Percentiles rank a stretch among this genome's conserved stretches.
phyloP scores from a whole-genome alignment of 2,888 invertebrate species.

The Camponotus fellah region DNA sequence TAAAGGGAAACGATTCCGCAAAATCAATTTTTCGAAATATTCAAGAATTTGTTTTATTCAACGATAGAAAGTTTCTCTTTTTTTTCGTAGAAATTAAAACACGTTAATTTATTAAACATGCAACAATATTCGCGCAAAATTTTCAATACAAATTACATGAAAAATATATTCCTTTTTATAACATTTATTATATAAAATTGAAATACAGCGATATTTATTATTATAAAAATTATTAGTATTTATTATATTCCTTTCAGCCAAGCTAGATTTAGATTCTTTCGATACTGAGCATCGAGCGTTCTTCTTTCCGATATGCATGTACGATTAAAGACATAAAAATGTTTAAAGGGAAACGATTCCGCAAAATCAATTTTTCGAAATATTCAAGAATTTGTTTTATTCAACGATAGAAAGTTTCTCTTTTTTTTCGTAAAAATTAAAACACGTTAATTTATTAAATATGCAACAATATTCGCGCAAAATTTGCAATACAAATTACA shows the following conservation, averaged over 20 bases:
- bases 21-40: neutral
- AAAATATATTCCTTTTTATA: too few relatives aligned
- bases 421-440: neutral
- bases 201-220: too few relatives aligned
- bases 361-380: neutral
- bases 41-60: neutral
- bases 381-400: neutral
- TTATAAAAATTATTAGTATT: too few relatives aligned
- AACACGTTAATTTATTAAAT: neutral
- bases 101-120: neutral
- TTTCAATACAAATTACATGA: too few relatives aligned
- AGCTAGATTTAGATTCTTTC: neutral
- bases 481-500: too few relatives aligned
- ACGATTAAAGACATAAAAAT: neutral
- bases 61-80: neutral
- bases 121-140: neutral
- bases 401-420: neutral
- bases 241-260: neutral
- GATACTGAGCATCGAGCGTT: neutral
- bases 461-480: neutral
- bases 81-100: neutral
- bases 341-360: neutral
- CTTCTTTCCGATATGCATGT: too few relatives aligned
- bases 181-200: too few relatives aligned
- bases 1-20: neutral